Evolutionary conservation across 2,113 vertebrate genomes (phyloP).

Genomic region (Heptranchias perlo): DNA sequence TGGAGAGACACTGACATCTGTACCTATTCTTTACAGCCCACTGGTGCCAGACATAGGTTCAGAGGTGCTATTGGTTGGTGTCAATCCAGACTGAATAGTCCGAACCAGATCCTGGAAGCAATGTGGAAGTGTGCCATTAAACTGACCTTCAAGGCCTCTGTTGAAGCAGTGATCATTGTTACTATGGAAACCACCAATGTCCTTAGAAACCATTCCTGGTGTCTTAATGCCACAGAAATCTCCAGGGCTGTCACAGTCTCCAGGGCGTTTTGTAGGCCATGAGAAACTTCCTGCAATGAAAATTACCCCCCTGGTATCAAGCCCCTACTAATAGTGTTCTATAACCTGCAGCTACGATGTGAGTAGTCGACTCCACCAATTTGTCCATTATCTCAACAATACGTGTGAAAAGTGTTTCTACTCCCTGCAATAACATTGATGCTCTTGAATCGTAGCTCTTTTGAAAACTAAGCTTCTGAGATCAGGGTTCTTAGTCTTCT

Average conservation of each 20-base stretch:
- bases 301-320: too few relatives aligned
- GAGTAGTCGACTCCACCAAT: neutral
- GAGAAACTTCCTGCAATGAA: neutral
- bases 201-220: neutral
- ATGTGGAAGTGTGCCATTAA: neutral
- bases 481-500: neutral
- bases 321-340: too few relatives aligned
- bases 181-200: neutral
- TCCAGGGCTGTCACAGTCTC: neutral
- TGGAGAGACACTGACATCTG: neutral
- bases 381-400: neutral
- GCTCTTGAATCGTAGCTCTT: neutral
- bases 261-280: neutral
- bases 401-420: neutral
- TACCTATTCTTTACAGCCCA: neutral
- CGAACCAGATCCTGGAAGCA: neutral
- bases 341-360: too few relatives aligned
- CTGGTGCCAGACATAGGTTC: neutral
- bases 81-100: neutral
- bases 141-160: neutral
- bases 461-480: neutral
- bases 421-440: neutral
- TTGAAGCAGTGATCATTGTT: neutral
- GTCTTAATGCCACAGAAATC: neutral
- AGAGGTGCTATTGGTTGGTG: too few relatives aligned